Evolutionary conservation across 2,113 vertebrate species (phyloP), one percentile per base, ranked within the genome.

Genomic region (Poeciliopsis turrubarensis): DNA sequence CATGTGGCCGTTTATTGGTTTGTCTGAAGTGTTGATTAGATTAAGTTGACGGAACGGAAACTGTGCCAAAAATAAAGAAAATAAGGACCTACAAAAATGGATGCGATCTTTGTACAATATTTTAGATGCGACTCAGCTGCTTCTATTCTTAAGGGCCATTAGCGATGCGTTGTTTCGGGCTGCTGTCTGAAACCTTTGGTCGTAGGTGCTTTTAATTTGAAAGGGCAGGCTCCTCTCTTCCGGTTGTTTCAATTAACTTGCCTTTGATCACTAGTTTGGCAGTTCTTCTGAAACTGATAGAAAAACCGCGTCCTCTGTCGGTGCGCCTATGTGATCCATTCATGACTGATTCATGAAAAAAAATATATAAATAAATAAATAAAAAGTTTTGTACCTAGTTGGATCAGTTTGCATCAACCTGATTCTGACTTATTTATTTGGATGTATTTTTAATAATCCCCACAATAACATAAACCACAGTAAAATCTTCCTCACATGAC

Each of bases 261-360:
- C 72, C 51, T 19, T 2, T 72, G 4, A 57, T 5, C 2, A 8
- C 27, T 29, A 31, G 32, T 61, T 77, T 81, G 68, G 73, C 63
- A 34, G 69, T 47, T 65, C 47, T 1, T 27, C 61, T 67, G 68
- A 2, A 19, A 60, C 4, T 65, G 57, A 66, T 67, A 26, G 76
- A 51, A 15, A 82, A 87, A 86, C 57, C 68, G 19, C 73, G 83
- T 77, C 83, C 73, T 81, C 87, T 83, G 79, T 82, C 70, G 89
- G 86, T 72, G 41, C 34, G 44, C 17, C 34, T 7, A 1, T 26
- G 5, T 60, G 39, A 17, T 85, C 60, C 83, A 82, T 82, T 84
- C 74, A 84, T 73, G 19, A 1, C 26, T 74, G n/a, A 61, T 29
- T 61, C 3, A 61, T 75, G 51, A 4, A 57, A 57, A 44, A 3